Base-by-base conservation (phyloP, 2,113 vertebrate species). In the Hoplias malabaricus region DNA sequence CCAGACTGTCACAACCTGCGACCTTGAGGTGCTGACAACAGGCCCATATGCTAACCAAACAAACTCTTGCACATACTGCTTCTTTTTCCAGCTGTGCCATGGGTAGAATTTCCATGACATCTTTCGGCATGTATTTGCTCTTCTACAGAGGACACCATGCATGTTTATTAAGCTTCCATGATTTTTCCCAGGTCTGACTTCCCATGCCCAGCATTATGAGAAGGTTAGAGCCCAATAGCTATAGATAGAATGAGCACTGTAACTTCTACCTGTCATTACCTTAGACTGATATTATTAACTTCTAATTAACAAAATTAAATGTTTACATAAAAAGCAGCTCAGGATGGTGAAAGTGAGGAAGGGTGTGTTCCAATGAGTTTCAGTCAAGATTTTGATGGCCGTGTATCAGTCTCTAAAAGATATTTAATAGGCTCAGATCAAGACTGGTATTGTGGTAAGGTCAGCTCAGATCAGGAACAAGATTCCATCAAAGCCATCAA, bases 1-100 rank as follows among this genome's bases (percentile, higher is more conserved):
- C 36, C 68, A 16, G 23, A 25, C 61, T 43, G 38, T 36, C 68
- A 77, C 40, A 71, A 57, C 63, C 54, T 74, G n/a, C 23, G 33
- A 78, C 68, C 36, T 38, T 5, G 19, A n/a, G 16, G 43, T 54
- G 19, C 25, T n/a, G 14, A 59, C 33, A 50, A 40, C 61, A 40
- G 27, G 38, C 40, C 38, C 40, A 65, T 46, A 65, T 31, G 59
- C 61, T 48, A 14, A 48, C 21, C 40, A 81, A 40, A 77, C 62
- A 65, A 16, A 65, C 40, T 25, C 23, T 12, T 61, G 38, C 57
- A 56, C 11, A 56, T 38, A 23, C 48, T 38, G 13, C 36, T 61
- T 54, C 19, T 61, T 33, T 34, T 34, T 36, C 53, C 53, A 46
- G 36, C 40, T 77, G 38, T 59, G 72, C 23, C 34, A 25, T 34